These are phyloP conservation scores for Sciurus niger DNA, from an alignment of 2,113 vertebrate genomes.

Conservation along the genomic window DNA sequence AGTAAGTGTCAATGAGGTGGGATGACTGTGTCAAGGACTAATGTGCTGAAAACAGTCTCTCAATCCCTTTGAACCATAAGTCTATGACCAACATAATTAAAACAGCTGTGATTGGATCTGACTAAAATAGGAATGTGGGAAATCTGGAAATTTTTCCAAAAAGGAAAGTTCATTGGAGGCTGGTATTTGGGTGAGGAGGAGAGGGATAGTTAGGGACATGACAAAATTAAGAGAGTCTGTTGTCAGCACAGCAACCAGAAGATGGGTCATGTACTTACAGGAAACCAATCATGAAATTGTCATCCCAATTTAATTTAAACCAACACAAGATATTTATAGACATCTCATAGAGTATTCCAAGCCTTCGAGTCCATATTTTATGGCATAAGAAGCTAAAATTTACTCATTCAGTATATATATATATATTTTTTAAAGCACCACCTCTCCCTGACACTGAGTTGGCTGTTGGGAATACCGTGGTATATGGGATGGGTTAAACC, in stretches of 20 bases:
- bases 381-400: not conserved
- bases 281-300: not conserved
- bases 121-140: not conserved
- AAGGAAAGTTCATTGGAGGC: not conserved
- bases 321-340: not conserved
- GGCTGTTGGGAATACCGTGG: not conserved
- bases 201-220: not conserved
- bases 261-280: not conserved
- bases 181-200: not conserved
- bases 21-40: conserved; percentile 53
- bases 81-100: conserved; percentile 62
- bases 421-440: not conserved
- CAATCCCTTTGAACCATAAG: conserved; percentile 23
- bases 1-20: not conserved
- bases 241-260: not conserved
- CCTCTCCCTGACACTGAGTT: not conserved
- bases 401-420: not conserved
- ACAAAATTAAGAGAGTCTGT: not conserved
- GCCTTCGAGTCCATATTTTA: not conserved
- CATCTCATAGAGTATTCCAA: not conserved
- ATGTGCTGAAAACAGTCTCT: not conserved
- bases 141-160: not conserved
- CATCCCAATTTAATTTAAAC: conserved; percentile 20
- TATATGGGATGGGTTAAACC: not conserved
- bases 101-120: not conserved